A percentile compares a stretch with the other conserved stretches of the same genome.
These are phyloP conservation scores for Ptyas mucosa DNA, from an alignment of 2,113 vertebrate genomes.

Conservation along the genomic window DNA sequence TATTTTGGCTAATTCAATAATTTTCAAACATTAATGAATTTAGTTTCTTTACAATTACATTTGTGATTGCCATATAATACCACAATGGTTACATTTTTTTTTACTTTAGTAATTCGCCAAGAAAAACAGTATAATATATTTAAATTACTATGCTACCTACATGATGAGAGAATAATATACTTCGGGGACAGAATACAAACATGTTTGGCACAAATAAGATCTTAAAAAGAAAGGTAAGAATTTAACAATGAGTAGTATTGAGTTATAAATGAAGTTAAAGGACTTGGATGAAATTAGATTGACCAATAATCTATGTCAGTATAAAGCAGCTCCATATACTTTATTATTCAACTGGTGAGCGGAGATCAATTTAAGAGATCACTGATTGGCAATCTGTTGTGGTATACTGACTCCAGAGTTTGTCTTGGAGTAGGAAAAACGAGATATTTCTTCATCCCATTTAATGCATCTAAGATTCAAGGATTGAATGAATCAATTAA, in stretches of 20 bases:
- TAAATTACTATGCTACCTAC: not conserved
- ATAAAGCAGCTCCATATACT: not conserved
- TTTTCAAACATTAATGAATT: slow-evolving; percentile 33
- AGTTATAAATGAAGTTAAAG: not conserved
- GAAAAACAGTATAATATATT: slow-evolving; percentile 2
- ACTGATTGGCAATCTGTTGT: not conserved
- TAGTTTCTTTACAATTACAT: slow-evolving; percentile 35
- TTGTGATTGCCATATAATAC: slow-evolving; percentile 3
- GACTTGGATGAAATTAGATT: not conserved
- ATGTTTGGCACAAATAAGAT: not conserved
- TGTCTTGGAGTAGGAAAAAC: not conserved
- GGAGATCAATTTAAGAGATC: not conserved
- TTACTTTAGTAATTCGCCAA: slow-evolving; percentile 24
- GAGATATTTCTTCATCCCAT: not conserved
- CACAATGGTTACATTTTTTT: slow-evolving; percentile 33
- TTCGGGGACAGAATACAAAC: not conserved
- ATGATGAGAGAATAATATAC: not conserved
- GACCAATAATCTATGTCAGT: not conserved
- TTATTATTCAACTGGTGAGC: not conserved
- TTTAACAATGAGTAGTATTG: not conserved
- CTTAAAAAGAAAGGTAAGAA: not conserved
- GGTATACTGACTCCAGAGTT: not conserved
- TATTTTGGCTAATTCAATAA: slow-evolving; percentile 35
- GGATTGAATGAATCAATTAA: not conserved
- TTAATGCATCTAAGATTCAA: not conserved